Percentiles rank a stretch among this genome's conserved stretches.
phyloP scores from a whole-genome alignment of 2,113 vertebrate genomes.

The Nanorana parkeri region DNA sequence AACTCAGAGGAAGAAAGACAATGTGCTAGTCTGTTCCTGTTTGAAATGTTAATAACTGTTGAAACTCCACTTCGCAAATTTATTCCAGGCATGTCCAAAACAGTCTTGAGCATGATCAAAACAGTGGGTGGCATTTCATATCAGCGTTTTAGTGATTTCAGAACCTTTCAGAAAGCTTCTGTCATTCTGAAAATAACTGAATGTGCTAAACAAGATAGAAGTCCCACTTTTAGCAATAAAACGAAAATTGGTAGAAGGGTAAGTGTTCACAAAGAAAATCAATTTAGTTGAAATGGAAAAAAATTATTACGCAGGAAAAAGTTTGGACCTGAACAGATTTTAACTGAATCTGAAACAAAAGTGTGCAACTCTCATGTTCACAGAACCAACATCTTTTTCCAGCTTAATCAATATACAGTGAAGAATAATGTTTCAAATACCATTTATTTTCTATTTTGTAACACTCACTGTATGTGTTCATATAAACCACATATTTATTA shows the following conservation, averaged over 20 bases:
- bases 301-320: slow-evolving; percentile 56
- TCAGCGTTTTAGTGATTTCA: slow-evolving; percentile 37
- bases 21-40: background rate
- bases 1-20: too few species aligned
- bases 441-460: background rate
- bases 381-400: slow-evolving; percentile 21
- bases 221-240: slow-evolving; percentile 55
- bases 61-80: background rate
- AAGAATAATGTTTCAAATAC: background rate
- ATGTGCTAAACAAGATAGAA: slow-evolving; percentile 58
- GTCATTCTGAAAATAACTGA: slow-evolving; percentile 53
- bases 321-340: slow-evolving; percentile 52
- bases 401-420: background rate
- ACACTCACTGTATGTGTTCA: background rate
- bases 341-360: slow-evolving; percentile 40
- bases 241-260: slow-evolving; percentile 58
- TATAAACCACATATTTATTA: background rate
- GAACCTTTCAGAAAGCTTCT: slow-evolving; percentile 43
- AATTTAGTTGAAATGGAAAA: slow-evolving; percentile 57
- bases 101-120: slow-evolving; percentile 35
- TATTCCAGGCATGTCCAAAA: slow-evolving; percentile 40
- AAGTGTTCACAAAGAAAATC: slow-evolving; percentile 58
- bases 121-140: slow-evolving; percentile 52
- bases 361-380: background rate
- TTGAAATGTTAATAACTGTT: slow-evolving; percentile 35